Evolutionary conservation across 2,888 invertebrate genomes (phyloP).

Genomic region (Callyntrura sp.): DNA sequence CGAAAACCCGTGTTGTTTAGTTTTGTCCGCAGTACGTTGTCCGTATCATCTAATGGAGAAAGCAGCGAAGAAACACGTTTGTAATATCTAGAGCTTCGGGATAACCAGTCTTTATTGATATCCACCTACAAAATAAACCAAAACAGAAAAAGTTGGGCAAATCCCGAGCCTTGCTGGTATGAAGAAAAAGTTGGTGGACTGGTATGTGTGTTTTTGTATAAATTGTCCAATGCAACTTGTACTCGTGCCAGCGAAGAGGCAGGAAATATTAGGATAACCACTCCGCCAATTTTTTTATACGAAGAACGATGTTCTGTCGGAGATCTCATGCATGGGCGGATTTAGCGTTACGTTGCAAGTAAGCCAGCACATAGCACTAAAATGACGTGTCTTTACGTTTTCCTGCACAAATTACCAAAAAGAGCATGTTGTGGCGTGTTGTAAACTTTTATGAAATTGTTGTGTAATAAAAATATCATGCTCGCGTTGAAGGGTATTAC

Average conservation of each 20-base stretch:
- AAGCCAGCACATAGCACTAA: neutral
- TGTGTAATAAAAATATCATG: too few relatives aligned
- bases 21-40: too few relatives aligned
- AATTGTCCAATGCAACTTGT: slow-evolving; percentile 2
- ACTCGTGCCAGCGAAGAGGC: slow-evolving; percentile 32
- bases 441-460: slow-evolving; percentile 7
- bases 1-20: too few relatives aligned
- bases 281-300: neutral
- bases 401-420: neutral
- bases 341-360: slow-evolving; percentile 18
- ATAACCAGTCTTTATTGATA: too few relatives aligned
- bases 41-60: too few relatives aligned
- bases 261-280: slow-evolving; percentile 8
- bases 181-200: neutral
- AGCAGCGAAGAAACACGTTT: too few relatives aligned
- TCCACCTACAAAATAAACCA: too few relatives aligned
- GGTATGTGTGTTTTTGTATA: too few relatives aligned
- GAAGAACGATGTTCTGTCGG: neutral
- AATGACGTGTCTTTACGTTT: neutral
- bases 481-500: too few relatives aligned
- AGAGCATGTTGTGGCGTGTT: neutral
- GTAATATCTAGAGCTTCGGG: too few relatives aligned
- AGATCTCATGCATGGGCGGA: slow-evolving; percentile 19
- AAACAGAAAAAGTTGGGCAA: neutral
- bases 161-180: neutral